A percentile compares a stretch with the other conserved stretches of the same genome.
These are phyloP conservation scores for Rhopalosiphum nymphaeae DNA, from an alignment of 2,888 invertebrate species.

Conservation along the genomic window DNA sequence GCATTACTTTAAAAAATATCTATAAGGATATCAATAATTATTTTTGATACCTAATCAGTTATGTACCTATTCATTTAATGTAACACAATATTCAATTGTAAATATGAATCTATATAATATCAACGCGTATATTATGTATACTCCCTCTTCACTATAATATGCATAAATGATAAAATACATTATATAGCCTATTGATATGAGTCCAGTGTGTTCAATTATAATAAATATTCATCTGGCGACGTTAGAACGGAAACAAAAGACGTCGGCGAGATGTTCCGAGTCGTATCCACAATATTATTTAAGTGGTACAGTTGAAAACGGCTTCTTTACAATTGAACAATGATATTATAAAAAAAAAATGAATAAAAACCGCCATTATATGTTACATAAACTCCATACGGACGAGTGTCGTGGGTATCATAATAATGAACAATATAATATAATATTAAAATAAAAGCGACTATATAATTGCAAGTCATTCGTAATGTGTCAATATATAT, in stretches of 20 bases:
- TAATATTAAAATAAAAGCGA: constrained; percentile 56
- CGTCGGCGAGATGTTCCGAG: constrained; percentile 47
- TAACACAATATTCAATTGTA: constrained; percentile 48
- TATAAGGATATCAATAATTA: not conserved
- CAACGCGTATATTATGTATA: constrained; percentile 1
- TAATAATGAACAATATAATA: constrained; percentile 49
- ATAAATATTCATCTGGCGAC: constrained; percentile 60
- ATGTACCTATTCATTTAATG: constrained; percentile 12
- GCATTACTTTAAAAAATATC: not conserved
- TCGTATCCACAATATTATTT: constrained; percentile 59
- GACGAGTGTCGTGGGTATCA: constrained; percentile 44
- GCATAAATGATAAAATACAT: constrained; percentile 6
- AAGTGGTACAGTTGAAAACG: constrained; percentile 63
- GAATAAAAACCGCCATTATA: constrained; percentile 60
- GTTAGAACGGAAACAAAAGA: constrained; percentile 65
- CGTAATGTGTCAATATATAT: constrained; percentile 46
- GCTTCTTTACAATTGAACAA: constrained; percentile 63
- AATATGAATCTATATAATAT: constrained; percentile 43
- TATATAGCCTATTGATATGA: constrained; percentile 50
- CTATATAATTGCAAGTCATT: constrained; percentile 61
- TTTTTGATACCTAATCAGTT: not conserved
- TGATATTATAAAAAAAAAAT: constrained; percentile 56
- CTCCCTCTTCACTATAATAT: not conserved
- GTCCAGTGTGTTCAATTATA: constrained; percentile 58
- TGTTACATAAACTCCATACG: constrained; percentile 41